Base-by-base conservation (phyloP, 2,888 invertebrate genomes). In the Listrodromus nycthemerus region DNA sequence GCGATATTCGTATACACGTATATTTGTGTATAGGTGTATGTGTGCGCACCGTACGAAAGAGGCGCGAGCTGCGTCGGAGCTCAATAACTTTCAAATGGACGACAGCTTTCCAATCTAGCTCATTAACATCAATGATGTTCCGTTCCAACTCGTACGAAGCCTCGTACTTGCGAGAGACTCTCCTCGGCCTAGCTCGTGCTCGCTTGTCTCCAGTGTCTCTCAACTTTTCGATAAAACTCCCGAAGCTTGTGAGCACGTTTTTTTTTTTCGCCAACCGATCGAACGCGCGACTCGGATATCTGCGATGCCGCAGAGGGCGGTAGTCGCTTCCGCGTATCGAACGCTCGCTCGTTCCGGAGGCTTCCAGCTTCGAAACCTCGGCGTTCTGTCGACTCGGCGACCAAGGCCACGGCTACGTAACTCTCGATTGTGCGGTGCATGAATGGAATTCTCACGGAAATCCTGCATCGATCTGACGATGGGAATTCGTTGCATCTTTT, bases 71-170 rank as follows among this genome's bases (percentile, higher is more conserved):
- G 67, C 80, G 58, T 74, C 41, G 58, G 79, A 83, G 86, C 88
- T 88, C 89, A 84, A 90, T 91, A 90, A 90, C 89, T 91, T 90
- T 89, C 89, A 88, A 89, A 89, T 85, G 87, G 87, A 86, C 88
- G 89, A 90, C 90, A 91, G 91, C 90, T 91, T 91, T 91, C 91
- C 91, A 91, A 91, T 91, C 90, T 88, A 90, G 89, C 90, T 91
- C 89, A 91, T 91, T 91, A 90, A 90, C 90, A 90, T 91, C 90
- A 88, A 91, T 90, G 90, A 91, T 90, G 88, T 88, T 89, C 87
- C 81, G 77, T 85, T 80, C 71, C 74, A 81, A 78, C 70, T 78
- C 78, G 50, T 37, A 65, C 27, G 70, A 73, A 50, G 63, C 69
- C n/a, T 19, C 66, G 48, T 58, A 66, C 58, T 33, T 61, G 71